Conservation (phyloP, 2,113 vertebrate genomes). For the Forbesichthys papilliferus region DNA sequence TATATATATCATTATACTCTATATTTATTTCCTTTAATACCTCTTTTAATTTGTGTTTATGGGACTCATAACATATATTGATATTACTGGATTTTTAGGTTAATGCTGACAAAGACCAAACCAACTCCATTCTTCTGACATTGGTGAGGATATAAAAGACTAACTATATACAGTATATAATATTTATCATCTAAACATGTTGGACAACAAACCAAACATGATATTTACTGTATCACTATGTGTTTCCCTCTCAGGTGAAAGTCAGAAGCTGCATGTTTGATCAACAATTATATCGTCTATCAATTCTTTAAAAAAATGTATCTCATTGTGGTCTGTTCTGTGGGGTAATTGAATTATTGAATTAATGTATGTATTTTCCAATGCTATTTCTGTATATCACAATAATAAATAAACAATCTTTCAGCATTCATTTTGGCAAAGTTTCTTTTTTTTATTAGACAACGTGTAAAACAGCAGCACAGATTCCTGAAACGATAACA, state of each 20-base stretch:
- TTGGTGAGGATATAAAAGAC: too few species aligned
- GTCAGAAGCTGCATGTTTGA: background rate
- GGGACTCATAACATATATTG: background rate
- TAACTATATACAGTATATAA: too few species aligned
- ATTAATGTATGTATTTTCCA: background rate
- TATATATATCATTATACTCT: background rate
- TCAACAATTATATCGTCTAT: too few species aligned
- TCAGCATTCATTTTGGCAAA: constrained; percentile 18
- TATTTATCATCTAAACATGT: too few species aligned
- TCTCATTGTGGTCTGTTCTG: background rate
- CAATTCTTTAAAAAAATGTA: background rate
- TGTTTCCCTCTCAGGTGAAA: background rate
- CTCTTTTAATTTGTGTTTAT: background rate
- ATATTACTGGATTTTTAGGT: background rate
- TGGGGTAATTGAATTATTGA: background rate
- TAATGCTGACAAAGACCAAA: background rate
- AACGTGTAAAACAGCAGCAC: constrained; percentile 2
- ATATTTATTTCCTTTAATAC: background rate
- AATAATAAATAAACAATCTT: constrained; percentile 24
- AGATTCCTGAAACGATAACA: constrained; percentile 19
- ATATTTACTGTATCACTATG: background rate
- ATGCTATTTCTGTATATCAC: background rate
- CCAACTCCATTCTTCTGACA: too few species aligned
- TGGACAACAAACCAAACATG: too few species aligned
- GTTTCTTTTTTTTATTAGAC: constrained; percentile 55